These are phyloP conservation scores for Scomber scombrus DNA, from an alignment of 2,113 vertebrate genomes.

Conservation along the genomic window DNA sequence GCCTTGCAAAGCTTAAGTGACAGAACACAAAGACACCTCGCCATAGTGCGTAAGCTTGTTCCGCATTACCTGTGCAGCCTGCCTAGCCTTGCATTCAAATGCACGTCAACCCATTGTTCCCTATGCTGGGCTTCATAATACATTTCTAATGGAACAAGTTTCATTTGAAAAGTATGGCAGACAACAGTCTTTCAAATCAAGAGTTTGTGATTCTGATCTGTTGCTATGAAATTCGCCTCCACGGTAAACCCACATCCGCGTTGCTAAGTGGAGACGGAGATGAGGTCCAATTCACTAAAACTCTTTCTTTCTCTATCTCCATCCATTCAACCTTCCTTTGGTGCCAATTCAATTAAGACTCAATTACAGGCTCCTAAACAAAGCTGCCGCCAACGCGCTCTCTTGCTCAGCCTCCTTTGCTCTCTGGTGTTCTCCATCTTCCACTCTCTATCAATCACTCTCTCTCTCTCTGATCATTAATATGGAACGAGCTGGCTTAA, in stretches of 20 bases:
- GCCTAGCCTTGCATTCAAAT: slow-evolving; percentile 73
- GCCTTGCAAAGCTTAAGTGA: slow-evolving; percentile 59
- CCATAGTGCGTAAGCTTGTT: slow-evolving; percentile 35
- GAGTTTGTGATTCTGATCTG: slow-evolving; percentile 60
- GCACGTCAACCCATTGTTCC: slow-evolving; percentile 73
- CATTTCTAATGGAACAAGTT: slow-evolving; percentile 75
- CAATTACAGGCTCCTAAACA: slow-evolving; percentile 87
- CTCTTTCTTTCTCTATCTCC: slow-evolving; percentile 58
- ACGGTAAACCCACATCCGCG: slow-evolving; percentile 31
- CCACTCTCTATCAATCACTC: neutral
- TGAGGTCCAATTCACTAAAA: slow-evolving; percentile 71
- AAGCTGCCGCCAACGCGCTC: slow-evolving; percentile 64
- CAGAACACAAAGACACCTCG: slow-evolving; percentile 65
- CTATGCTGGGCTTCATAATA: slow-evolving; percentile 45
- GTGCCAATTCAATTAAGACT: slow-evolving; percentile 91
- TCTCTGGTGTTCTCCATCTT: slow-evolving; percentile 2
- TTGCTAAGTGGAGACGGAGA: slow-evolving; percentile 72
- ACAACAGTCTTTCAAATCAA: slow-evolving; percentile 67
- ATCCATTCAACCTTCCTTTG: slow-evolving; percentile 78
- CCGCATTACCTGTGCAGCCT: slow-evolving; percentile 52
- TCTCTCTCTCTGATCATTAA: slow-evolving; percentile 17
- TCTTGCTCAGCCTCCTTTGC: slow-evolving; percentile 43
- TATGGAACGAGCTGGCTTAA: slow-evolving; percentile 46
- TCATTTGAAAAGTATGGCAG: slow-evolving; percentile 55
- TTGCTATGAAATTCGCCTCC: slow-evolving; percentile 64